Conservation (phyloP, 35 echinoderm and acorn worm species). For the Amphiura filiformis region DNA sequence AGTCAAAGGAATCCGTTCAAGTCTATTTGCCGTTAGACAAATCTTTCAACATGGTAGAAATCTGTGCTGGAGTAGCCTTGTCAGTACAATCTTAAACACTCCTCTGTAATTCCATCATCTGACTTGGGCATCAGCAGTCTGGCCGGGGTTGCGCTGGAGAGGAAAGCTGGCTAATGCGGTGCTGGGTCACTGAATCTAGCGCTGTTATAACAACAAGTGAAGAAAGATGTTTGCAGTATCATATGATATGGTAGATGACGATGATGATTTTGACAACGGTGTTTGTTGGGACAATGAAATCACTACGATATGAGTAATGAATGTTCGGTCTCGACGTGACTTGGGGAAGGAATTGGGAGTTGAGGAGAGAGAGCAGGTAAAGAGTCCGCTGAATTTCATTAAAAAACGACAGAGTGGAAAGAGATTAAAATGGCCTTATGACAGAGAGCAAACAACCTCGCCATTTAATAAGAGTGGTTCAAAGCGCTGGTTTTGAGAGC, state of each 20-base stretch:
- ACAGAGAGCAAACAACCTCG: too few species aligned
- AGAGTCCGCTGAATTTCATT: too few species aligned
- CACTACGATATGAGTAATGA: not conserved
- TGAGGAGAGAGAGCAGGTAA: too few species aligned
- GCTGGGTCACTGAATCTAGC: not conserved
- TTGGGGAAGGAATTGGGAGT: too few species aligned
- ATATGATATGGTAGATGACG: not conserved
- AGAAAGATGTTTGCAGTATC: not conserved
- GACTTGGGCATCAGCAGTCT: too few species aligned
- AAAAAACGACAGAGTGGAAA: not conserved
- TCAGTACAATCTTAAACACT: not conserved
- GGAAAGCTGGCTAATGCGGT: not conserved
- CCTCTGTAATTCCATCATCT: not conserved
- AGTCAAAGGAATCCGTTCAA: not conserved
- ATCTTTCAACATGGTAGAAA: not conserved
- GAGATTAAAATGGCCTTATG: not conserved
- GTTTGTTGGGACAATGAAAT: not conserved
- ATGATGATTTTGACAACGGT: not conserved
- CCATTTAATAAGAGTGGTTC: too few species aligned
- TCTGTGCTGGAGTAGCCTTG: not conserved
- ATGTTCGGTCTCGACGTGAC: too few species aligned
- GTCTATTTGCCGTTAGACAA: not conserved
- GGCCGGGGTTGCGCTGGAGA: too few species aligned
- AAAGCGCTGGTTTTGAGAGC: too few species aligned
- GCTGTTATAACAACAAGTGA: not conserved